Percentiles rank a stretch among this genome's conserved stretches.
phyloP scores from a whole-genome alignment of 2,797 vertebrate genomes.

The Microchirus variegatus region DNA sequence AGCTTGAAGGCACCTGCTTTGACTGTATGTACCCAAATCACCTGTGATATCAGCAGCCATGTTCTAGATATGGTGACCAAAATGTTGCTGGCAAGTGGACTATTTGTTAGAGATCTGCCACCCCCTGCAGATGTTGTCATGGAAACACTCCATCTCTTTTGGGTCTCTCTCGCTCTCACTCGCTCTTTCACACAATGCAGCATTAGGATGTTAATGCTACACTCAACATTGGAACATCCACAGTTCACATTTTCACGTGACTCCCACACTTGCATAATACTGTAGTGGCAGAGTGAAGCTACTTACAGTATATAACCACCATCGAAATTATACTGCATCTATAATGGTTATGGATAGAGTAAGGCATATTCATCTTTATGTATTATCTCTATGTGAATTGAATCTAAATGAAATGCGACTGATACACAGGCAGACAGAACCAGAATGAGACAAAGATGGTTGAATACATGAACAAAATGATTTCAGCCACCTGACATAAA shows the following conservation, averaged over 20 bases:
- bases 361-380: constrained; percentile 8
- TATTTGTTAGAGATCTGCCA: constrained; percentile 75
- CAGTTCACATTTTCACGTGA: constrained; percentile 66
- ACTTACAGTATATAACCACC: constrained; percentile 41
- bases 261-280: constrained; percentile 66
- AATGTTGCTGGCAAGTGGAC: constrained; percentile 58
- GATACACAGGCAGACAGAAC: too few relatives aligned
- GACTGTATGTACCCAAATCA: constrained; percentile 8
- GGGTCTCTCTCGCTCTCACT: constrained; percentile 53
- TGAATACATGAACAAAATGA: too few relatives aligned
- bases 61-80: constrained; percentile 47
- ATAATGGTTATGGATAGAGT: not conserved
- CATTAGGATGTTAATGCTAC: constrained; percentile 68
- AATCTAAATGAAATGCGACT: not conserved
- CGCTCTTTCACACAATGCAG: constrained; percentile 61
- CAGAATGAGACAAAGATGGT: too few relatives aligned
- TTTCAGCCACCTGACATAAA: too few relatives aligned
- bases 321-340: constrained; percentile 20
- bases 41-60: constrained; percentile 29
- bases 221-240: constrained; percentile 53
- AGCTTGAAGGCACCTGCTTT: constrained; percentile 25
- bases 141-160: constrained; percentile 76
- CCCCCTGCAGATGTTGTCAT: constrained; percentile 83
- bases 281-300: constrained; percentile 55
- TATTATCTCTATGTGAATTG: not conserved